A percentile compares a stretch with the other conserved stretches of the same genome.
Conservation (phyloP, 1,140 invertebrate species). For the Yoshiicerus persimilis region DNA sequence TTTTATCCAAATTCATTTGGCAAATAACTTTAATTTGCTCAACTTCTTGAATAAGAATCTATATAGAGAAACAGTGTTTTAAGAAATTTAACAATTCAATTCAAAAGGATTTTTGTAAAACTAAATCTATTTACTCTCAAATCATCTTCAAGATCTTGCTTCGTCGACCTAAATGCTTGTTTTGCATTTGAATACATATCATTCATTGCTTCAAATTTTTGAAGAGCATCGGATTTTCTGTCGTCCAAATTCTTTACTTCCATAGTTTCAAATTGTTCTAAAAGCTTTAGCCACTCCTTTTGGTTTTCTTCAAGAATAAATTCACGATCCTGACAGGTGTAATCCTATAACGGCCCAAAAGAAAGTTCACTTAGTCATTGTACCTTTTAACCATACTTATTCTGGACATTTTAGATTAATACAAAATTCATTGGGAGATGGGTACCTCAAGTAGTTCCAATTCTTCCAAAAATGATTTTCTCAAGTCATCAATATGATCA, state of each 20-base stretch:
- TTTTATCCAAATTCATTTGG: slow-evolving; percentile 46
- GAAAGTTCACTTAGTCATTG: too few species aligned
- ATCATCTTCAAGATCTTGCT: slow-evolving; percentile 41
- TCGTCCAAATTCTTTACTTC: slow-evolving; percentile 34
- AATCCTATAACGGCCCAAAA: slow-evolving; percentile 36
- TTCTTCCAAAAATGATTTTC: slow-evolving; percentile 41
- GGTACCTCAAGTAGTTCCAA: slow-evolving; percentile 41
- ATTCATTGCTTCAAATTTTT: slow-evolving; percentile 33
- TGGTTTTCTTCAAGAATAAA: slow-evolving; percentile 43
- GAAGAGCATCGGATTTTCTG: slow-evolving; percentile 30
- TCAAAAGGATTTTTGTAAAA: not conserved
- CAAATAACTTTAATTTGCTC: slow-evolving; percentile 43
- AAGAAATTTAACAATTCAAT: not conserved
- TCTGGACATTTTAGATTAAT: too few species aligned
- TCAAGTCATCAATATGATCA: slow-evolving; percentile 40
- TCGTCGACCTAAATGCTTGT: slow-evolving; percentile 31
- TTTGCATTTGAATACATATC: slow-evolving; percentile 28
- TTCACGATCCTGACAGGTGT: slow-evolving; percentile 37
- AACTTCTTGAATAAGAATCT: slow-evolving; percentile 37
- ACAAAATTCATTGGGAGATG: too few species aligned
- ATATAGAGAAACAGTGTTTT: too few species aligned
- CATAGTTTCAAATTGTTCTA: slow-evolving; percentile 35
- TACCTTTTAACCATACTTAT: too few species aligned
- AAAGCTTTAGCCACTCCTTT: slow-evolving; percentile 38
- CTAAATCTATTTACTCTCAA: slow-evolving; percentile 18